Conservation (phyloP, 2,888 invertebrate genomes). For the Monopis laevigella region DNA sequence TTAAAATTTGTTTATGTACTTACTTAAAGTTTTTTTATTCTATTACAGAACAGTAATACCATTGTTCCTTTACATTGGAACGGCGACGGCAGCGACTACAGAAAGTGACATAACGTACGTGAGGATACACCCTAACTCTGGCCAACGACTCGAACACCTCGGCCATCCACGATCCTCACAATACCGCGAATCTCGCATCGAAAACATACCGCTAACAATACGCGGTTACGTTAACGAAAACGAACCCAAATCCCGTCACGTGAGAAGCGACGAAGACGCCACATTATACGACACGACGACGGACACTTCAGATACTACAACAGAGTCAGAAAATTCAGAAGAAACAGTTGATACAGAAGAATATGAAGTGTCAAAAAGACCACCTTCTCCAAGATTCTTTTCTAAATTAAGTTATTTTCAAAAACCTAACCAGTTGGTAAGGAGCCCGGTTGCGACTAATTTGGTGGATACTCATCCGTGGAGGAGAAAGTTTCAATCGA, state of each 20-base stretch:
- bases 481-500: conserved; percentile 40
- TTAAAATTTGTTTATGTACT: too few species aligned
- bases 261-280: conserved; percentile 18
- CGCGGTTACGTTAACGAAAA: conserved; percentile 15
- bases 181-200: conserved; percentile 24
- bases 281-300: conserved; percentile 18
- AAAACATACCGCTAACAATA: conserved; percentile 32
- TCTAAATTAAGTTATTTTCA: conserved; percentile 45
- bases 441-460: conserved; percentile 31
- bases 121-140: conserved; percentile 29
- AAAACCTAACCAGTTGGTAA: conserved; percentile 24
- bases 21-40: conserved; percentile 8
- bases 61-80: conserved; percentile 27
- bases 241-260: conserved; percentile 11
- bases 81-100: conserved; percentile 35
- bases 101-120: conserved; percentile 40
- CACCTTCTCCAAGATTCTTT: conserved; percentile 27
- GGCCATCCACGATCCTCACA: background rate
- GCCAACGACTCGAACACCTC: conserved; percentile 2
- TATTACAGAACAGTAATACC: conserved; percentile 34
- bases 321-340: conserved; percentile 9
- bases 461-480: conserved; percentile 29
- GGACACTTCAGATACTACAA: conserved; percentile 21
- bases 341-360: conserved; percentile 20
- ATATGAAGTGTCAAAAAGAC: conserved; percentile 23